These are phyloP conservation scores for Chrysotoxum bicinctum DNA, from an alignment of 2,888 invertebrate species.

Conservation along the genomic window DNA sequence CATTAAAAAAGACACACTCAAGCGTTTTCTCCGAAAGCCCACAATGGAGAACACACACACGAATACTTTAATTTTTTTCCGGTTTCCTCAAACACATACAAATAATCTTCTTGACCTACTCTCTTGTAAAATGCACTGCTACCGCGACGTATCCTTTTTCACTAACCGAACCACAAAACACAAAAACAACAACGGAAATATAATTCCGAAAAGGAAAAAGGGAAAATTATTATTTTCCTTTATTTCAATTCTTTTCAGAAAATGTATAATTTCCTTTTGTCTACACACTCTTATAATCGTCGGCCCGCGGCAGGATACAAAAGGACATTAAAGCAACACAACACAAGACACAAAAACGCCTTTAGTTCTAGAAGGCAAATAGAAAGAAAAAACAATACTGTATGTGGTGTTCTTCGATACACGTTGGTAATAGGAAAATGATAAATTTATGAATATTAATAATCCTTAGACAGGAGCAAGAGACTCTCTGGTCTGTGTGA, in stretches of 20 bases:
- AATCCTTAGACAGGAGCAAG: background rate
- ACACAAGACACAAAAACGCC: slow-evolving; percentile 4
- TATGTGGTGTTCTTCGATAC: background rate
- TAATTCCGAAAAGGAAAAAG: slow-evolving; percentile 41
- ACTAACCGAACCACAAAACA: slow-evolving; percentile 2
- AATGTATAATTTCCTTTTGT: slow-evolving; percentile 29
- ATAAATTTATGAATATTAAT: slow-evolving; percentile 6
- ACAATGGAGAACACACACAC: slow-evolving; percentile 7
- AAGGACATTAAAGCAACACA: slow-evolving; percentile 25
- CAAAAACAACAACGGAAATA: slow-evolving; percentile 7
- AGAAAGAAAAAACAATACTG: background rate
- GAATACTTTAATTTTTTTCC: slow-evolving; percentile 8
- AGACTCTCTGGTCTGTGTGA: background rate
- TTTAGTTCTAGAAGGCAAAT: slow-evolving; percentile 2
- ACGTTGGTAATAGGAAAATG: background rate
- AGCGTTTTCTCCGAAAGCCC: slow-evolving; percentile 38
- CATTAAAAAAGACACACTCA: slow-evolving; percentile 24
- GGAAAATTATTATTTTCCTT: slow-evolving; percentile 28
- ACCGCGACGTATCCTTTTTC: slow-evolving; percentile 53
- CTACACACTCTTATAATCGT: slow-evolving; percentile 25
- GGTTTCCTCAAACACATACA: slow-evolving; percentile 18
- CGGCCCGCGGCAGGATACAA: slow-evolving; percentile 35
- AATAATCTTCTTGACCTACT: slow-evolving; percentile 66
- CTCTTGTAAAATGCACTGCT: slow-evolving; percentile 58
- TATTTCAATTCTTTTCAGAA: slow-evolving; percentile 4